Percentiles rank a stretch among this genome's conserved stretches.
These are phyloP conservation scores for Mormyrops boulengeri DNA, from an alignment of 2,797 vertebrate species.

Conservation along the genomic window DNA sequence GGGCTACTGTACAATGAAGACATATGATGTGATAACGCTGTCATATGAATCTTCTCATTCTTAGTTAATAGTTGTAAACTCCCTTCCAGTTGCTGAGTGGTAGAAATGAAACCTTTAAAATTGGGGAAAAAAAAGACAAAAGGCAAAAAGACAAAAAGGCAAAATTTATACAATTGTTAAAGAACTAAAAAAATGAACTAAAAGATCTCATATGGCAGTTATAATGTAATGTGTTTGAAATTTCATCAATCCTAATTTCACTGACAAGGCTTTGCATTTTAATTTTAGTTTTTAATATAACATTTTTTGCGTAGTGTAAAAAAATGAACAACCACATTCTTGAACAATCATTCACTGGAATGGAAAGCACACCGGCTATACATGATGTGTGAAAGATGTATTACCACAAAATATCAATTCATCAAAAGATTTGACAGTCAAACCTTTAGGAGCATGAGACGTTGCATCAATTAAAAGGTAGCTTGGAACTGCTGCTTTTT, in stretches of 20 bases:
- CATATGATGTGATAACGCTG: neutral
- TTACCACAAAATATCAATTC: slow-evolving; percentile 52
- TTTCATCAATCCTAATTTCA: neutral
- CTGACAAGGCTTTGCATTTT: neutral
- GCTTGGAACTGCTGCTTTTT: neutral
- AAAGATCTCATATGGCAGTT: neutral
- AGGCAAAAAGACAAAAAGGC: neutral
- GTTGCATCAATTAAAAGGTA: slow-evolving; percentile 49
- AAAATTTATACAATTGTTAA: neutral
- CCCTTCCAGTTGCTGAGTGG: neutral
- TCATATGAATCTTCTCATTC: neutral
- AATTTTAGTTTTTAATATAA: neutral
- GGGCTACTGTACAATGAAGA: neutral
- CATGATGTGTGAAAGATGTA: slow-evolving; percentile 57
- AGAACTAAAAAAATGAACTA: neutral
- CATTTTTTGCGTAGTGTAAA: neutral
- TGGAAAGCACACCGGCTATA: slow-evolving; percentile 47
- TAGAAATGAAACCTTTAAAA: neutral
- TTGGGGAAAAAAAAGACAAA: neutral
- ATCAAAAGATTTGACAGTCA: slow-evolving; percentile 55
- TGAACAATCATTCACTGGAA: slow-evolving; percentile 58
- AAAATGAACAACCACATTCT: slow-evolving; percentile 43
- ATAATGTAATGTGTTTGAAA: neutral
- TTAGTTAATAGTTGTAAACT: neutral
- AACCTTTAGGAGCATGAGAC: slow-evolving; percentile 51